Percentiles rank a stretch among this genome's conserved stretches.
These are phyloP conservation scores for Sesamia inferens DNA, from an alignment of 2,888 invertebrate species.

Conservation along the genomic window DNA sequence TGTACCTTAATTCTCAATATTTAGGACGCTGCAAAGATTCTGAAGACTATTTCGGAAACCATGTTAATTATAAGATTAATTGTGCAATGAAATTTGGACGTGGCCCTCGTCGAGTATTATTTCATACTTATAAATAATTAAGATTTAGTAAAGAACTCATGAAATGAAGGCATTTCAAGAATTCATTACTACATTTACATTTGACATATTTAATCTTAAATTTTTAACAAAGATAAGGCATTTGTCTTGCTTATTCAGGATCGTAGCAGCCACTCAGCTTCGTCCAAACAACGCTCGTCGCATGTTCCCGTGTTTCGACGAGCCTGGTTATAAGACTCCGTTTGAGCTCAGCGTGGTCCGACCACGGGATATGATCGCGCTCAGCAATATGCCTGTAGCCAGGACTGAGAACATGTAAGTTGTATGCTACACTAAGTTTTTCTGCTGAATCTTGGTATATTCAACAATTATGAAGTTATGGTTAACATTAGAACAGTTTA, in stretches of 20 bases:
- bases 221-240: too few relatives aligned
- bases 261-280: conserved; percentile 92
- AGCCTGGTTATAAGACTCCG: conserved; percentile 93
- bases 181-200: too few relatives aligned
- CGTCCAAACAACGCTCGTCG: conserved; percentile 93
- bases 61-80: too few relatives aligned
- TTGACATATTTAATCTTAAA: neutral
- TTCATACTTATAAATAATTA: too few relatives aligned
- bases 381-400: conserved; percentile 92
- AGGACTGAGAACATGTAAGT: conserved; percentile 91
- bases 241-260: conserved; percentile 72
- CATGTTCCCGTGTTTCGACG: conserved; percentile 95
- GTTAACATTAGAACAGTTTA: neutral
- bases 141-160: too few relatives aligned
- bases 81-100: too few relatives aligned
- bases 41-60: too few relatives aligned
- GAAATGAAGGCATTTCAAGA: neutral
- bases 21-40: too few relatives aligned
- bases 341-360: conserved; percentile 91
- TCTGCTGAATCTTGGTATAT: neutral
- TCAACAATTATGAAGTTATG: too few relatives aligned
- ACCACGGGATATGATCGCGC: conserved; percentile 89
- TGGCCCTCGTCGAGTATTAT: too few relatives aligned
- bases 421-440: neutral
- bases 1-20: too few relatives aligned